Base-by-base conservation (phyloP, 2,888 invertebrate genomes). In the Drosophila tripunctata region DNA sequence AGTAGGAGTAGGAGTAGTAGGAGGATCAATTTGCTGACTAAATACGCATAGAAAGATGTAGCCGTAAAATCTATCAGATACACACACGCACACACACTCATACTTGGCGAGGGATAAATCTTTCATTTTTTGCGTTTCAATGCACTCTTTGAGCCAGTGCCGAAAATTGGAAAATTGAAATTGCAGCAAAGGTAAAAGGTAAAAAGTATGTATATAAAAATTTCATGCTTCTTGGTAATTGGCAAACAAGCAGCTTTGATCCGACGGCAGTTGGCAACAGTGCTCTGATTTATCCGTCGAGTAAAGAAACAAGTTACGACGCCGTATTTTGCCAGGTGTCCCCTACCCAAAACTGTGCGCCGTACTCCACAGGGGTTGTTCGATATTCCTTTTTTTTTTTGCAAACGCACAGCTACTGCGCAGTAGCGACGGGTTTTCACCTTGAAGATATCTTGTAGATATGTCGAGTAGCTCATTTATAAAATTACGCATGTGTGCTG, bases 11-110 rank as follows among this genome's bases (percentile, higher is more conserved):
- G 22, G 7, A 22, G 22, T 4, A 22, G 22, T 3, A 27, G 82
- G 85, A 85, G 86, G 86, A 86, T 83, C 86, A 81, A 83, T 83
- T 83, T 86, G 86, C 83, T 75, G 81, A 70, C 83, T 86, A 83
- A 83, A 83, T 86, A 86, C 84, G 65, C 65, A 74, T 58, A 56
- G 51, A 86, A 78, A 83, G 83, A 86, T 83, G 86, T 86, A 86
- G 68, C 86, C 75, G 67, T 75, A 78, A 86, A 83, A 83, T 86
- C 78, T 76, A 51, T 67, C 74, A 57, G 71, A 75, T 62, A 64
- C 64, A 74, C 57, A 74, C 69, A 66, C 31, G 43, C 36, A 57
- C 31, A 52, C 31, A 43, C 30, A 31, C 44, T 24, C 6, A 31
- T 19, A 44, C 30, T 17, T 1, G n/a, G 5, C 31, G 47, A 51